Conservation (phyloP, 2,113 vertebrate species). For the Actenoides lindsayi region DNA sequence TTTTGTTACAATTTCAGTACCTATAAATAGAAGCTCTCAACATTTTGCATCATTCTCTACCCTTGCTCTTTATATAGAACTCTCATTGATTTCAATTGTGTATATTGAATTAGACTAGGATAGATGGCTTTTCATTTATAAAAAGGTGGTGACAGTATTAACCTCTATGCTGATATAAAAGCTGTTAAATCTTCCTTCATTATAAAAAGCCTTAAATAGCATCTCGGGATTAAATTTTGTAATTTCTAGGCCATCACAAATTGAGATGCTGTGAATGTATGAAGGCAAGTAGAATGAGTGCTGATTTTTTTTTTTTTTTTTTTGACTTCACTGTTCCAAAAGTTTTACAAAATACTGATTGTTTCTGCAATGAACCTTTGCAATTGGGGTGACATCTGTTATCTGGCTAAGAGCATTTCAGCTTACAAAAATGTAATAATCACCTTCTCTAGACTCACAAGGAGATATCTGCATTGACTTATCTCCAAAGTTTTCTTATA, state of each 20-base stretch:
- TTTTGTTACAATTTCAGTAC: not conserved
- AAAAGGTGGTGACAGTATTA: conserved; percentile 22
- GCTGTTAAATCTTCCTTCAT: not conserved
- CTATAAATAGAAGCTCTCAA: conserved; percentile 49
- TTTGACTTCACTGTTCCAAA: not conserved
- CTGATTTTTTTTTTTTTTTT: not conserved
- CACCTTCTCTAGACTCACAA: not conserved
- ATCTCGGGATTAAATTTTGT: not conserved
- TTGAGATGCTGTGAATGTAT: not conserved
- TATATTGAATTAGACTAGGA: conserved; percentile 25
- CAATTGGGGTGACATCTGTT: not conserved
- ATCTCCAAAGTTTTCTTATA: not conserved
- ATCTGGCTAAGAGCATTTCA: not conserved
- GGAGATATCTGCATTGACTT: not conserved
- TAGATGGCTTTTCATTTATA: conserved; percentile 24
- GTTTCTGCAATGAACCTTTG: not conserved
- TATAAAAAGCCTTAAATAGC: conserved; percentile 16
- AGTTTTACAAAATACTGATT: not conserved
- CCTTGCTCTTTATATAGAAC: conserved; percentile 41
- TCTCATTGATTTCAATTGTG: conserved; percentile 18
- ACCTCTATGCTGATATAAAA: not conserved
- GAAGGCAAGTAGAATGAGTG: not conserved
- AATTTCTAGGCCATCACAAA: not conserved
- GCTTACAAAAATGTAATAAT: not conserved
- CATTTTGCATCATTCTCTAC: conserved; percentile 35